phyloP scores from a whole-genome alignment of 1,140 invertebrate species.

The Meloidogyne hapla region DNA sequence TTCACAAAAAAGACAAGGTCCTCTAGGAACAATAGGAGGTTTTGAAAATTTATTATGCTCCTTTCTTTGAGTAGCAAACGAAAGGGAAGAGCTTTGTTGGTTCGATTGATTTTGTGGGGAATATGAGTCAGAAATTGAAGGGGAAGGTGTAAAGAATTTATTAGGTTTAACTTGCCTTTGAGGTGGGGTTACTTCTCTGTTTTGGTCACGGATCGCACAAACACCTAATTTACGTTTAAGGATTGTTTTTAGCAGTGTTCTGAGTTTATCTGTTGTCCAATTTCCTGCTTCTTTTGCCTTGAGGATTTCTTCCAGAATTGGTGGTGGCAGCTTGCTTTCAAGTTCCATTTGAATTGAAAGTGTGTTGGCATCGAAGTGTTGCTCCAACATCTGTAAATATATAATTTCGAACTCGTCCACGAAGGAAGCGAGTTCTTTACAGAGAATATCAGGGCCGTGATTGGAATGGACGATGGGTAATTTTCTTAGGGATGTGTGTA shows the following conservation, averaged over 20 bases:
- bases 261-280: not conserved
- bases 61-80: not conserved
- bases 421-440: not conserved
- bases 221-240: not conserved
- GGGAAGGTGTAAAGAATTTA: not conserved
- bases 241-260: not conserved
- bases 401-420: no score
- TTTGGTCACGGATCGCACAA: not conserved
- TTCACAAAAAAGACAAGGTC: slow-evolving; percentile 5
- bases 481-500: not conserved
- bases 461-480: not conserved
- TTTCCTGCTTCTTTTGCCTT: not conserved
- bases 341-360: no score
- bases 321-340: no score
- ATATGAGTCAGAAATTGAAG: no score
- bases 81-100: not conserved
- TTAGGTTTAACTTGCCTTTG: no score
- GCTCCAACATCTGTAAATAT: no score
- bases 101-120: not conserved
- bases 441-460: not conserved
- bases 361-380: no score
- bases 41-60: not conserved
- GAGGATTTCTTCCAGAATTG: not conserved
- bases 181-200: not conserved
- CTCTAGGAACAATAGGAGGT: not conserved